Evolutionary conservation across 1,140 invertebrate genomes (phyloP), one percentile per base, ranked within the genome.

Genomic region (Coelopa frigida): DNA sequence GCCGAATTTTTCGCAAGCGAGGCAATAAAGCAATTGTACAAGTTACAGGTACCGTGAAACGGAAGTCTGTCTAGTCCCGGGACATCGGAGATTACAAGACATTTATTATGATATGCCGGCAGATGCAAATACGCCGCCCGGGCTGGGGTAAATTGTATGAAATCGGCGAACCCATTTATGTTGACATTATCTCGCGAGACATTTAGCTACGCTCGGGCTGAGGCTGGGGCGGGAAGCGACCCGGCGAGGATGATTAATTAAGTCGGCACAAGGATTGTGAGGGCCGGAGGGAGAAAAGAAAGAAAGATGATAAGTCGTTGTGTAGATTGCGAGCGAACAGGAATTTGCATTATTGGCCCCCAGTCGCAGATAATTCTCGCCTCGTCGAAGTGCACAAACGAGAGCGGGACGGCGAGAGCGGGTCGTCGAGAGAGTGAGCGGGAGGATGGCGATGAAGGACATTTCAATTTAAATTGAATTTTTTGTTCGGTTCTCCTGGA

Each of bases 161-260:
- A 49, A 49, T 49, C 44, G 47, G 41, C 35, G 18, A 49, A 43
- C 42, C 47, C 47, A 49, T 49, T 49, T 49, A 49, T 44, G 47
- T 39, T 49, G 47, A 49, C 47, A 49, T 43, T 49, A 49, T 49
- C 47, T 49, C 47, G 27, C 40, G 47, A 49, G 47, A 49, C 47
- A 43, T 49, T 49, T 44, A 44, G 44, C 42, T 44, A 11, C 15
- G 32, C 21, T 29, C 21, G 14, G 15, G 20, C 12, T 6, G 10
- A 6, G 6, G 12, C 23, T n/a, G n/a, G n/a, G n/a, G n/a, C n/a
- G n/a, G n/a, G n/a, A n/a, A 12, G 18, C 20, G 22, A 12, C 17
- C 24, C 4, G 36, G 10, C 33, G 33, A 43, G 33, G 15, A 43
- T 43, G 41, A 43, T 43, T 43, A 43, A 43, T 43, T 43, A 43